Percentiles rank a stretch among this genome's conserved stretches.
Conservation (phyloP, 2,888 invertebrate genomes). For the Pachydiplax longipennis region DNA sequence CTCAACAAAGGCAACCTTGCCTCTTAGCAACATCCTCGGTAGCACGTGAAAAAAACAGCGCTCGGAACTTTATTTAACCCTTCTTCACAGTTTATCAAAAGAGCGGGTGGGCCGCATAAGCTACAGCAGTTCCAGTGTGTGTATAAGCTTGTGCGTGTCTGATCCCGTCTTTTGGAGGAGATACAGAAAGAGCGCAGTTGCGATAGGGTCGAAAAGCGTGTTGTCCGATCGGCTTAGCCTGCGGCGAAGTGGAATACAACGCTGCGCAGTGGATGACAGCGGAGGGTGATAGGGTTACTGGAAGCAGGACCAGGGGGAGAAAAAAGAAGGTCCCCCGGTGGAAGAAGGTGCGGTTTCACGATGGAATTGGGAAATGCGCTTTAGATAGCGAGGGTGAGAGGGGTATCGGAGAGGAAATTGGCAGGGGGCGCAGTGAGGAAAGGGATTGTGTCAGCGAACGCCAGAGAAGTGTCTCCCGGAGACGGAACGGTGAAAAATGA, state of each 20-base stretch:
- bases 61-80: background rate
- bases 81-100: constrained; percentile 9
- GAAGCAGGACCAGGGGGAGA: background rate
- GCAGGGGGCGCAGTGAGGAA: constrained; percentile 4
- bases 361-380: constrained; percentile 4
- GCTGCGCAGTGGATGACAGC: background rate
- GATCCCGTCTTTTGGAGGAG: background rate
- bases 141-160: background rate
- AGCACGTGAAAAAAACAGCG: background rate
- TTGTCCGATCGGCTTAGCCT: constrained; percentile 33
- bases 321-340: background rate
- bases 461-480: constrained; percentile 4
- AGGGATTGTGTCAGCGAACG: constrained; percentile 38
- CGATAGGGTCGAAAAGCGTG: background rate
- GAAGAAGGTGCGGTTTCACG: background rate
- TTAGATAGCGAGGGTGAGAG: background rate
- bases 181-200: constrained; percentile 18
- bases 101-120: background rate
- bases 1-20: background rate
- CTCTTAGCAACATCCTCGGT: background rate
- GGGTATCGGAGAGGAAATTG: constrained; percentile 14
- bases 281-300: background rate
- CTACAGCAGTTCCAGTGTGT: background rate
- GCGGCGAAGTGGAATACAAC: constrained; percentile 12
- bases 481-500: constrained; percentile 27